A percentile compares a stretch with the other conserved stretches of the same genome.
Conservation (phyloP, 64 coral and sea anemone species). For the Pocillopora verrucosa region DNA sequence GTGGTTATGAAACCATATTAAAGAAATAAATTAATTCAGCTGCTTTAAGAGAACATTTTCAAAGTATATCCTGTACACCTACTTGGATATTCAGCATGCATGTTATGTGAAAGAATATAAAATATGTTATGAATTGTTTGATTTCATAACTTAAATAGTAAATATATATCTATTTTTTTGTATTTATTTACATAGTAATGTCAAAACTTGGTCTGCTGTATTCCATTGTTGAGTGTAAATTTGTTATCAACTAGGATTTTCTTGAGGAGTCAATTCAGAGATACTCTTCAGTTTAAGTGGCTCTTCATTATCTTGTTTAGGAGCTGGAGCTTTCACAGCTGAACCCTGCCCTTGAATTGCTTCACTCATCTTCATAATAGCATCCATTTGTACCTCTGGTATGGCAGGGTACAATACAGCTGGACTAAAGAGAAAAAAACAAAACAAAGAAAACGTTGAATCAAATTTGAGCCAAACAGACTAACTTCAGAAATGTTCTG, state of each 20-base stretch:
- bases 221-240: background rate
- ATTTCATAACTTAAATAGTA: background rate
- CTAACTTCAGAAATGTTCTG: background rate
- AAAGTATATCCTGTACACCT: no score
- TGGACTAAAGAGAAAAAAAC: constrained; percentile 27
- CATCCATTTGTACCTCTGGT: constrained; percentile 26
- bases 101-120: background rate
- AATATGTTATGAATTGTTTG: background rate
- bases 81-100: no score
- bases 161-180: background rate
- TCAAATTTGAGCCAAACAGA: no score
- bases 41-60: no score
- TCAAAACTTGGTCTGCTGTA: background rate
- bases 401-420: constrained; percentile 64
- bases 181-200: background rate
- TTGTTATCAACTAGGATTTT: background rate
- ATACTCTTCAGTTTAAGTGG: constrained; percentile 46
- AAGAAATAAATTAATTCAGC: no score
- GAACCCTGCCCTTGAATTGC: constrained; percentile 18
- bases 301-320: constrained; percentile 14
- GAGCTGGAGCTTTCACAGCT: background rate
- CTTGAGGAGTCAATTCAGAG: constrained; percentile 56
- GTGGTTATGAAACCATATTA: no score
- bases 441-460: background rate
- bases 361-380: constrained; percentile 15